A percentile compares a stretch with the other conserved stretches of the same genome.
Conservation (phyloP, 2,888 invertebrate species). For the Charanyca ferruginea region DNA sequence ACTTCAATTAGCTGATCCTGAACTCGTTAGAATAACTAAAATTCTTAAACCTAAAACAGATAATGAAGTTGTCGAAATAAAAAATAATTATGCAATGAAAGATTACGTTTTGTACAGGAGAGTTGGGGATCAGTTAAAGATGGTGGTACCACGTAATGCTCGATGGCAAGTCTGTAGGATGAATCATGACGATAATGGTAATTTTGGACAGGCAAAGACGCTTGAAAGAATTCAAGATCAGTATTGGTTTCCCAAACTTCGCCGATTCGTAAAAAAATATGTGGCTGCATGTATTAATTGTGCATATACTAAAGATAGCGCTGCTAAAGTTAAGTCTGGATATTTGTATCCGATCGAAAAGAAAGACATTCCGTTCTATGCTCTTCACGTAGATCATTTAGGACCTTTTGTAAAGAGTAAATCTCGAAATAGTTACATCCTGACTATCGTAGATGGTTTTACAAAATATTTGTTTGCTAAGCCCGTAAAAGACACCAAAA, state of each 20-base stretch:
- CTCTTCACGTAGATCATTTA: constrained; percentile 1
- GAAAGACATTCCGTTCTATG: neutral
- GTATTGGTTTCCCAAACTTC: constrained; percentile 19
- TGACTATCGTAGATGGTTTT: too few relatives aligned
- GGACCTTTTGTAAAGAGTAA: constrained; percentile 16
- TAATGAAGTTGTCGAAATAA: neutral
- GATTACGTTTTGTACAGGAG: neutral
- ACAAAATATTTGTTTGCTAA: too few relatives aligned
- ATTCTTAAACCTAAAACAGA: too few relatives aligned
- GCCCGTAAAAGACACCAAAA: too few relatives aligned
- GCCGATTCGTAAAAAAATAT: constrained; percentile 4
- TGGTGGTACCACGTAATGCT: constrained; percentile 15
- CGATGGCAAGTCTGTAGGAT: constrained; percentile 6
- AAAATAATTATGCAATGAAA: too few relatives aligned
- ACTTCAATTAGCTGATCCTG: too few relatives aligned
- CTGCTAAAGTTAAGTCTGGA: too few relatives aligned
- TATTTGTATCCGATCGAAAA: constrained; percentile 1
- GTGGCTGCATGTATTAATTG: too few relatives aligned
- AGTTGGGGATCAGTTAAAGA: neutral
- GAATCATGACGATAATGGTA: constrained; percentile 28
- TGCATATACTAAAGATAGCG: too few relatives aligned
- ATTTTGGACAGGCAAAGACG: constrained; percentile 28
- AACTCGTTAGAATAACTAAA: too few relatives aligned
- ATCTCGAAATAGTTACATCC: too few relatives aligned
- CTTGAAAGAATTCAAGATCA: constrained; percentile 5